A percentile compares a stretch with the other conserved stretches of the same genome.
Evolutionary conservation across 2,797 vertebrate species (phyloP).

Genomic region (Centropyge bicolor): DNA sequence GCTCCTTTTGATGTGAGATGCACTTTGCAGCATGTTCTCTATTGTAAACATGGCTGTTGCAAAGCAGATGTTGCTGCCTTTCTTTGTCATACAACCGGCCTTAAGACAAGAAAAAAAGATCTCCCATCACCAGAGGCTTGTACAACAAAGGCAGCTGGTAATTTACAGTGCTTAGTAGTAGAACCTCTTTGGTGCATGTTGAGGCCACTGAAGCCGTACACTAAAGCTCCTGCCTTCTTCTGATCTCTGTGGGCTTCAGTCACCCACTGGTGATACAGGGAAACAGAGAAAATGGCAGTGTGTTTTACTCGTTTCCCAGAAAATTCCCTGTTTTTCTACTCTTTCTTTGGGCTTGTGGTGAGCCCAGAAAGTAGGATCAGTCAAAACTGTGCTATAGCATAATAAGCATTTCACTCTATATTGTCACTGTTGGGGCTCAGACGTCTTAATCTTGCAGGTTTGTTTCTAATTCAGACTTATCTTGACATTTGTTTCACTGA

Average conservation of each 20-base stretch:
- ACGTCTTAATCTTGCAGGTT: neutral
- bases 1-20: conserved; percentile 63
- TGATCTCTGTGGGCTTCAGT: conserved; percentile 47
- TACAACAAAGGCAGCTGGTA: conserved; percentile 58
- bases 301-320: neutral
- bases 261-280: conserved; percentile 12
- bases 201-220: conserved; percentile 21
- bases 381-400: neutral
- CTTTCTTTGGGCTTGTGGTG: neutral
- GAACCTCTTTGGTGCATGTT: conserved; percentile 42
- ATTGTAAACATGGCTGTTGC: conserved; percentile 31
- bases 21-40: conserved; percentile 51
- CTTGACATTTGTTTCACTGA: neutral
- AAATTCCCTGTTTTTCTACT: neutral
- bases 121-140: conserved; percentile 37
- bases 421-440: neutral
- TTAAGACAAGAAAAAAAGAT: conserved; percentile 42
- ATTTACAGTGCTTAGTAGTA: conserved; percentile 51
- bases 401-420: neutral
- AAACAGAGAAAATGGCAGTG: neutral
- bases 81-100: conserved; percentile 44
- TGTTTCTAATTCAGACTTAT: neutral
- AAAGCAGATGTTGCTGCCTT: conserved; percentile 47
- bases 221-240: conserved; percentile 29
- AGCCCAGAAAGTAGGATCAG: neutral